Evolutionary conservation across 2,888 invertebrate species (phyloP).

Genomic region (Cataglyphis cursor): DNA sequence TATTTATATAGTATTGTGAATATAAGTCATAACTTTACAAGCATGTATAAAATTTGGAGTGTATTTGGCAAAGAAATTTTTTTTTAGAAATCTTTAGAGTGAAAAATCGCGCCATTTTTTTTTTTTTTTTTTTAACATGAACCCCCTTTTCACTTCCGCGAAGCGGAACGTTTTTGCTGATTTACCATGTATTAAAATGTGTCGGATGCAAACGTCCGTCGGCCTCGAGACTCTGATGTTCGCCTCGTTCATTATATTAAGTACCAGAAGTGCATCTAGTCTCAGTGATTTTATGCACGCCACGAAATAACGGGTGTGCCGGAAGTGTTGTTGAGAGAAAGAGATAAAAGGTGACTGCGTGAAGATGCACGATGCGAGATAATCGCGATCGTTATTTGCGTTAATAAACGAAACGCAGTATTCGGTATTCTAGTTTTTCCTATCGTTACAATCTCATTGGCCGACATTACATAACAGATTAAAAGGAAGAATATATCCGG

Average conservation of each 20-base stretch:
- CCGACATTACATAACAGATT: neutral
- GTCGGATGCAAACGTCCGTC: slow-evolving; percentile 68
- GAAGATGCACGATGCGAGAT: slow-evolving; percentile 30
- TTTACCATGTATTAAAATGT: slow-evolving; percentile 15
- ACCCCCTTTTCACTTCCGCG: neutral
- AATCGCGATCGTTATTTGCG: slow-evolving; percentile 12
- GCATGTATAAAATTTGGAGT: neutral
- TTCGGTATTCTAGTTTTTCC: neutral
- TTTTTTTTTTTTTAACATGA: too few relatives aligned
- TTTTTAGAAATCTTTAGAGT: neutral
- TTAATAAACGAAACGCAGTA: neutral
- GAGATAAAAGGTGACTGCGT: slow-evolving; percentile 26
- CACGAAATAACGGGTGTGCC: slow-evolving; percentile 73
- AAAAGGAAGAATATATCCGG: neutral
- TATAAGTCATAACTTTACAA: neutral
- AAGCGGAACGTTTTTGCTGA: slow-evolving; percentile 6
- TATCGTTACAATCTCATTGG: neutral
- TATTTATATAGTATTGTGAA: neutral
- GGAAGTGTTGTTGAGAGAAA: slow-evolving; percentile 52
- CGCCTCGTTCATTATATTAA: slow-evolving; percentile 66
- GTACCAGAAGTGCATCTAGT: slow-evolving; percentile 68
- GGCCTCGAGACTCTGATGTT: slow-evolving; percentile 43
- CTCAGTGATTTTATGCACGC: slow-evolving; percentile 70
- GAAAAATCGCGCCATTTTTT: neutral
- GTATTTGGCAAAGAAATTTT: neutral